Conservation (phyloP, 2,888 invertebrate genomes). For the Muscina levida region DNA sequence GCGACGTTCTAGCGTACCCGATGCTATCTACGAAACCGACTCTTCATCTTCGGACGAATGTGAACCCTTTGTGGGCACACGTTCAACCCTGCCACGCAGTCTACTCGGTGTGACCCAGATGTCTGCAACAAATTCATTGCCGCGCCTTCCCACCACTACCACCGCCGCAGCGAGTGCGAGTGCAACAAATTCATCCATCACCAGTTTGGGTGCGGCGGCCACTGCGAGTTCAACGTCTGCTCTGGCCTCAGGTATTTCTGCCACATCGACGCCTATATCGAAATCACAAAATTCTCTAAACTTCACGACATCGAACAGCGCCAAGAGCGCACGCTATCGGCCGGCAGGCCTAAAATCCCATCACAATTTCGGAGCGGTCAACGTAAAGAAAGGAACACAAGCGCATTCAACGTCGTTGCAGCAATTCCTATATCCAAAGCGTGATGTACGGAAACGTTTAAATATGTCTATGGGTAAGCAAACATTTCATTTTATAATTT, state of each 20-base stretch:
- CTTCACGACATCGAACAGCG: constrained; percentile 80
- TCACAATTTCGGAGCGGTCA: constrained; percentile 53
- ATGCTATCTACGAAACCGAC: constrained; percentile 76
- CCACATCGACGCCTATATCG: constrained; percentile 80
- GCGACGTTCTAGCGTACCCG: constrained; percentile 83
- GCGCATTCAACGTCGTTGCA: constrained; percentile 82
- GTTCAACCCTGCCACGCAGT: constrained; percentile 84
- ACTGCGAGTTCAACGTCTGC: constrained; percentile 63
- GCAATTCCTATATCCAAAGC: constrained; percentile 82
- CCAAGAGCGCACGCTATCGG: constrained; percentile 92
- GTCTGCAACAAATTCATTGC: constrained; percentile 87
- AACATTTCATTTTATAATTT: constrained; percentile 55
- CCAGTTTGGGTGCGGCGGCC: constrained; percentile 46
- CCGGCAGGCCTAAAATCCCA: constrained; percentile 83
- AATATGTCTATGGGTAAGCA: constrained; percentile 83
- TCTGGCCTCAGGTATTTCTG: constrained; percentile 51
- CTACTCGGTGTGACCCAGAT: constrained; percentile 81
- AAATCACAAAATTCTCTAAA: constrained; percentile 83
- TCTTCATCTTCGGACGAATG: constrained; percentile 72
- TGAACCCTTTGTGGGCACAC: constrained; percentile 80
- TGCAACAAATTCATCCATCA: constrained; percentile 35
- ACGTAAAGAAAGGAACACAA: constrained; percentile 50
- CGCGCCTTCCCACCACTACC: constrained; percentile 85
- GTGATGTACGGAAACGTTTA: constrained; percentile 81
- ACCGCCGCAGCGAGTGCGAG: constrained; percentile 52